Evolutionary conservation across 2,113 vertebrate genomes (phyloP).

Genomic region (Gulo gulo): DNA sequence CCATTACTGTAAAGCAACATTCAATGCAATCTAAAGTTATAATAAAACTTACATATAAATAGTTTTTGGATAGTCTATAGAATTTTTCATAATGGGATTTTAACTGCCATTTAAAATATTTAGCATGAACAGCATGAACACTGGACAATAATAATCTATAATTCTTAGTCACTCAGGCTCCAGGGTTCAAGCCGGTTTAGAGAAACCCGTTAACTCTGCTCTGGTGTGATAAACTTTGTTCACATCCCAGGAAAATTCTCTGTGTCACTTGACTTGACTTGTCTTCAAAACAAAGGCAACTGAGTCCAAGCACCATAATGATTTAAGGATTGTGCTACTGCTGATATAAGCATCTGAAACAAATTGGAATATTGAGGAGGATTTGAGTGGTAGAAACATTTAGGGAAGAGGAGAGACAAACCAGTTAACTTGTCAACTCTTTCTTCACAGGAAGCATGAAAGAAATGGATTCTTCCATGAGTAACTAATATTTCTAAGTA

Average conservation of each 20-base stretch:
- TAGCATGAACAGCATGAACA: neutral
- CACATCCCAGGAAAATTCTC: neutral
- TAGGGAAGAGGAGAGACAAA: constrained; percentile 5
- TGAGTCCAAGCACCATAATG: neutral
- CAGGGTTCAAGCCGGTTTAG: neutral
- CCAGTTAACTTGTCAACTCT: neutral
- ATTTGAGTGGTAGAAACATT: neutral
- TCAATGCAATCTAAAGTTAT: neutral
- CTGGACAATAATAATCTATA: neutral
- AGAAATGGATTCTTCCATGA: neutral
- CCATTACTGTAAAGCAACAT: neutral
- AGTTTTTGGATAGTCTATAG: neutral
- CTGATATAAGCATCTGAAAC: neutral
- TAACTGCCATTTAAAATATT: neutral
- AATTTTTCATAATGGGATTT: neutral
- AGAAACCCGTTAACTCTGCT: neutral
- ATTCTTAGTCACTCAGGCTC: neutral
- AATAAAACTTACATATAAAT: neutral
- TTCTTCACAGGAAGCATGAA: neutral
- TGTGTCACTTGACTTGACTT: neutral
- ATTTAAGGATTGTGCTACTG: neutral
- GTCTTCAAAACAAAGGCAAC: neutral
- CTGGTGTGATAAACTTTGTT: neutral
- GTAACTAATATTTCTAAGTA: neutral
- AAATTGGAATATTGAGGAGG: neutral